Evolutionary conservation across 2,888 invertebrate genomes (phyloP).

Genomic region (Tetragnatha montana): DNA sequence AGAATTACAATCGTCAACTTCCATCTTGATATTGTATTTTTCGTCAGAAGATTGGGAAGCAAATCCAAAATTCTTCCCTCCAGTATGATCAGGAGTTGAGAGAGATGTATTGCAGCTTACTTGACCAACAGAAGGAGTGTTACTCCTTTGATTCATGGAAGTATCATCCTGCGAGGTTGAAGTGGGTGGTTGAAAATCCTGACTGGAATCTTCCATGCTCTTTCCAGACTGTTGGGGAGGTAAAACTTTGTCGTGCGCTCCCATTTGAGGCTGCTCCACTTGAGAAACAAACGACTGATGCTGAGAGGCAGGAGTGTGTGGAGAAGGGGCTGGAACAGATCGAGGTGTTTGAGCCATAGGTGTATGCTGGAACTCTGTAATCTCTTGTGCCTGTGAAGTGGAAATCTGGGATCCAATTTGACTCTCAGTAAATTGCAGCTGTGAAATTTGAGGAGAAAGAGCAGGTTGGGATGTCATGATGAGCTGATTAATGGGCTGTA

Average conservation of each 20-base stretch:
- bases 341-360: constrained; percentile 68
- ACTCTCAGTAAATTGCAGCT: constrained; percentile 23
- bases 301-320: constrained; percentile 70
- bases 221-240: constrained; percentile 49
- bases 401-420: constrained; percentile 51
- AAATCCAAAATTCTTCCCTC: constrained; percentile 32
- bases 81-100: constrained; percentile 18
- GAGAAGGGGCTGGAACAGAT: constrained; percentile 67
- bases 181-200: constrained; percentile 28
- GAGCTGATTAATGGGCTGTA: constrained; percentile 65
- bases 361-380: constrained; percentile 52
- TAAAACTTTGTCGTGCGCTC: constrained; percentile 65
- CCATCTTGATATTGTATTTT: constrained; percentile 50
- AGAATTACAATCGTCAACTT: constrained; percentile 59
- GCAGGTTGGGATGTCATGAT: constrained; percentile 24
- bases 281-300: constrained; percentile 62
- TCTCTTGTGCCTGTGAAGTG: constrained; percentile 62
- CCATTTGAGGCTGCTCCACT: constrained; percentile 60
- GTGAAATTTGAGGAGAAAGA: constrained; percentile 58
- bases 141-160: constrained; percentile 37
- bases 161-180: constrained; percentile 26
- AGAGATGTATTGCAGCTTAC: constrained; percentile 21
- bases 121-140: background rate
- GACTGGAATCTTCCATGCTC: constrained; percentile 31
- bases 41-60: constrained; percentile 21